Evolutionary conservation across 2,888 invertebrate genomes (phyloP).

Genomic region (Sphecodes monilicornis): DNA sequence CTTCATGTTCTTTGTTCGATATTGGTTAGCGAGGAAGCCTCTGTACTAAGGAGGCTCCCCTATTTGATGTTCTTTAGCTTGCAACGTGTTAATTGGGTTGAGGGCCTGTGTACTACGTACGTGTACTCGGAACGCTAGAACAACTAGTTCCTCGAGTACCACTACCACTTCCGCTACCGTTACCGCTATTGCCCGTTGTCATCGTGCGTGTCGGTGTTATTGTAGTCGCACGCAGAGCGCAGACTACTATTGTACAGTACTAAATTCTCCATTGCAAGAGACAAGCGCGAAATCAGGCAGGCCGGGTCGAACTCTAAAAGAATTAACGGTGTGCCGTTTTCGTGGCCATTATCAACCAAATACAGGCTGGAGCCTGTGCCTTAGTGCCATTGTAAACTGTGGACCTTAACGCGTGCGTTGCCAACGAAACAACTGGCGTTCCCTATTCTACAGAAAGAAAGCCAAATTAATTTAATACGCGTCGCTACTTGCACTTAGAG

Average conservation of each 20-base stretch:
- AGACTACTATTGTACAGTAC: neutral
- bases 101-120: neutral
- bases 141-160: neutral
- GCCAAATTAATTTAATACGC: neutral
- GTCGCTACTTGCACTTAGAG: neutral
- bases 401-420: neutral
- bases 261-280: neutral
- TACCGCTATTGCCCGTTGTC: neutral
- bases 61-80: neutral
- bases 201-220: neutral
- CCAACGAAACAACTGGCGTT: neutral
- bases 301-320: neutral
- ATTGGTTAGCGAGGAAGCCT: neutral
- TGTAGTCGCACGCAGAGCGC: neutral
- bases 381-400: neutral
- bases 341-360: neutral
- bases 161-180: neutral
- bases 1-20: neutral
- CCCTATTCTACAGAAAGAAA: neutral
- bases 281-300: neutral
- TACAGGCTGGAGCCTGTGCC: neutral
- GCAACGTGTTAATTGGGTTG: constrained; percentile 2
- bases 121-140: neutral
- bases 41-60: neutral
- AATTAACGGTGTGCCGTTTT: neutral